These are phyloP conservation scores for Silurus aristotelis DNA, from an alignment of 2,797 vertebrate species.

Conservation along the genomic window DNA sequence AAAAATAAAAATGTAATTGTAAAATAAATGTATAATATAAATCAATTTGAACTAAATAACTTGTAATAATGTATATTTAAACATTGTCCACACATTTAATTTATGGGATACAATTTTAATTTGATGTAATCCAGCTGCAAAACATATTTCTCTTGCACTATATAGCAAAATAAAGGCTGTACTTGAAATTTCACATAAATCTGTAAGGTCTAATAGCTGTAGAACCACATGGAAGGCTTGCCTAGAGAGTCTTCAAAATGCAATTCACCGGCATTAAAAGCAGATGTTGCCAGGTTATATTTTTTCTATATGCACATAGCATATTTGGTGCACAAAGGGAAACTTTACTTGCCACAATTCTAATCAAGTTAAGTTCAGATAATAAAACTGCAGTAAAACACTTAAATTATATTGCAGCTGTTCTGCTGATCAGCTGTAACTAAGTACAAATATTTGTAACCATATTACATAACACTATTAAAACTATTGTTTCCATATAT, in stretches of 20 bases:
- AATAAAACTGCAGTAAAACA: neutral
- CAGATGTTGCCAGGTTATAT: neutral
- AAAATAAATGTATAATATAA: too few species aligned
- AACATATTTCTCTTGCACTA: neutral
- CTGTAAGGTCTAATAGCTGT: neutral
- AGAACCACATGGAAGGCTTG: neutral
- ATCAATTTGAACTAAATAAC: neutral
- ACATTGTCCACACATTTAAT: neutral
- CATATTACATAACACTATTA: neutral
- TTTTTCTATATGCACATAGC: too few species aligned
- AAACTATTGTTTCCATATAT: neutral
- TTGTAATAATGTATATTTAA: neutral
- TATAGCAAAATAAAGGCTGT: too few species aligned
- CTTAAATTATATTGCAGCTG: neutral
- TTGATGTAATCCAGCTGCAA: neutral
- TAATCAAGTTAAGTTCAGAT: neutral
- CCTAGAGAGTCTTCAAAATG: neutral
- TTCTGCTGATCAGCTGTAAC: neutral
- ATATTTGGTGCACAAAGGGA: neutral
- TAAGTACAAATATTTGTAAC: neutral
- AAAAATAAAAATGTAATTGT: too few species aligned
- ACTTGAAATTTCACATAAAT: neutral
- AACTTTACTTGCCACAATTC: neutral
- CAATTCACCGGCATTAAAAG: neutral
- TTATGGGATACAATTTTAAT: neutral